Evolutionary conservation across 2,113 vertebrate genomes (phyloP).

Genomic region (Cavia porcellus): DNA sequence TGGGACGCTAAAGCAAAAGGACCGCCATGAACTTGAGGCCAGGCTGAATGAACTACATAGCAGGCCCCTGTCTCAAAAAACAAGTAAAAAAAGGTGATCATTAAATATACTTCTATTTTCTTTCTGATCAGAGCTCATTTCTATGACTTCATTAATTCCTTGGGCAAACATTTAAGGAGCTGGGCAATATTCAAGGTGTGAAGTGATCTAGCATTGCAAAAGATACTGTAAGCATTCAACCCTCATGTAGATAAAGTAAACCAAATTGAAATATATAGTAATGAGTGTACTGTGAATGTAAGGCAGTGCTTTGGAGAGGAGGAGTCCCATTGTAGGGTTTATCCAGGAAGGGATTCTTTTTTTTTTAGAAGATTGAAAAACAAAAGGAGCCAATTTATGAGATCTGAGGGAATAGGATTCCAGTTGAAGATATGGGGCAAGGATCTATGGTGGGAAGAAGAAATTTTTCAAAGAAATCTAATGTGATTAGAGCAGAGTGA

Average conservation of each 20-base stretch:
- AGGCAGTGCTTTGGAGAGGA: neutral
- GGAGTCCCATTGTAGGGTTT: rapidly evolving
- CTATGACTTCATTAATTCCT: neutral
- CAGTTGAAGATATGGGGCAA: neutral
- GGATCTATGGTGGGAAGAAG: neutral
- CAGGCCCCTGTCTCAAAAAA: neutral
- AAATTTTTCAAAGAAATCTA: neutral
- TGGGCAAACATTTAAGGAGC: neutral
- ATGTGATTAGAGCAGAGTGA: neutral
- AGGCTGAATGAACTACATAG: neutral
- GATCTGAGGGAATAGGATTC: neutral
- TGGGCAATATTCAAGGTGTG: neutral
- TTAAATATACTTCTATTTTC: neutral
- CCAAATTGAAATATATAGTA: neutral
- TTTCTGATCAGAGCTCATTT: neutral
- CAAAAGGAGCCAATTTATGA: neutral
- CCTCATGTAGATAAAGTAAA: neutral
- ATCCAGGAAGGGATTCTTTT: neutral
- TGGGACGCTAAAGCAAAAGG: neutral
- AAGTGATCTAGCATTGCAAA: neutral
- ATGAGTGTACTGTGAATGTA: neutral
- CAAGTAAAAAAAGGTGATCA: neutral
- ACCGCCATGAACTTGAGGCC: neutral
- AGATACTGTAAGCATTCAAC: neutral
- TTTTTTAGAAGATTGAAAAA: neutral